A percentile compares a stretch with the other conserved stretches of the same genome.
Evolutionary conservation across 1,140 invertebrate species (phyloP).

Genomic region (Parapsyche elsis): DNA sequence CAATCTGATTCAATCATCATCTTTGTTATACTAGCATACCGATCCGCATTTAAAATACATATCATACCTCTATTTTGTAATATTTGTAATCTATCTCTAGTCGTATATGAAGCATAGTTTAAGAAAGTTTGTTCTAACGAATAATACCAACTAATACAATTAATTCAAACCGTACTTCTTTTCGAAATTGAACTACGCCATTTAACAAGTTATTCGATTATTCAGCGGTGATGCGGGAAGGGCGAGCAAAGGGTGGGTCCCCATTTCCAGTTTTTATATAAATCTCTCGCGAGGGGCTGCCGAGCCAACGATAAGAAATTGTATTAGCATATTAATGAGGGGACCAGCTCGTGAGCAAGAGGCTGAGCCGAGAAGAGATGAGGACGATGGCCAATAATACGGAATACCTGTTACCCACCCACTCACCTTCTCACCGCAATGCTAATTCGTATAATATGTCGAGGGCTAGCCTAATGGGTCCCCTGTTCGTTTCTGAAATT

Average conservation of each 20-base stretch:
- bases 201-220: constrained; percentile 39
- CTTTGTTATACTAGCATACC: too few species aligned
- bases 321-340: constrained; percentile 42
- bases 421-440: background rate
- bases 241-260: background rate
- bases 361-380: background rate
- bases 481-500: background rate
- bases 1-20: too few species aligned
- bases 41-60: too few species aligned
- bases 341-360: background rate
- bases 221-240: background rate
- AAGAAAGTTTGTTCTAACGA: too few species aligned
- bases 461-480: background rate
- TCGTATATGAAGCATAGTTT: too few species aligned
- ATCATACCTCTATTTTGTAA: too few species aligned
- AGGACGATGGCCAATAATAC: background rate
- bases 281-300: constrained; percentile 24
- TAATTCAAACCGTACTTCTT: too few species aligned
- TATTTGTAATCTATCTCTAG: too few species aligned
- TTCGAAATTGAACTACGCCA: constrained; percentile 13
- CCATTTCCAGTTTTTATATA: constrained; percentile 5
- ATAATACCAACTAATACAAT: too few species aligned
- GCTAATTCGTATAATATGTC: background rate
- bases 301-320: constrained; percentile 31
- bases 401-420: background rate